Conservation (phyloP, 2,113 vertebrate genomes). For the Ivindomyrus marchei region DNA sequence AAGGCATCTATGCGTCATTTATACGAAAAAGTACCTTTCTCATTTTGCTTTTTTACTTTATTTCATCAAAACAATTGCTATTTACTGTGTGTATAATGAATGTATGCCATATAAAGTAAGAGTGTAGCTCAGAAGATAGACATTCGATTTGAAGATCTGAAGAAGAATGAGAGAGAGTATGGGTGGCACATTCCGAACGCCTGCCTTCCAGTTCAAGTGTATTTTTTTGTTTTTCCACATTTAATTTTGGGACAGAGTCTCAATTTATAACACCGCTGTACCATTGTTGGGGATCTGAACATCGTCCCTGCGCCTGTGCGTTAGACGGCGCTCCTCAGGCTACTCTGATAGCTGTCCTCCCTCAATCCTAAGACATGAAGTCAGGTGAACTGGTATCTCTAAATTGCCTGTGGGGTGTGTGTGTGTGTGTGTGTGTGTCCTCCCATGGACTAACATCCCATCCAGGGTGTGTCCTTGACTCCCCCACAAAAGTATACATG, state of each 20-base stretch:
- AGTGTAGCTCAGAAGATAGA: background rate
- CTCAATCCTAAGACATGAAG: background rate
- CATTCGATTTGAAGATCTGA: background rate
- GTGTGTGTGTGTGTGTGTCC: background rate
- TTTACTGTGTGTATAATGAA: background rate
- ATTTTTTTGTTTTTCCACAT: background rate
- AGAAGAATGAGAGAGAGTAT: background rate
- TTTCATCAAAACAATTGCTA: background rate
- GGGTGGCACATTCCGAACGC: background rate
- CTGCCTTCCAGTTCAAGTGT: background rate
- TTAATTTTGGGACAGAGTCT: background rate
- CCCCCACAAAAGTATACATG: background rate
- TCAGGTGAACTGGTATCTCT: background rate
- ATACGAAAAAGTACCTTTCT: background rate
- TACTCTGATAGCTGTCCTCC: background rate
- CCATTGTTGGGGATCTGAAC: background rate
- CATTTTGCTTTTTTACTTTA: background rate
- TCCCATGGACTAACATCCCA: background rate
- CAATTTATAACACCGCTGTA: background rate
- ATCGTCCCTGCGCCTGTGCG: background rate
- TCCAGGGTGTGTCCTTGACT: background rate
- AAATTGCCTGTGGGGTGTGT: background rate
- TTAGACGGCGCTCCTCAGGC: background rate
- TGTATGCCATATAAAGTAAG: background rate
- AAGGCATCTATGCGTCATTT: background rate